Evolutionary conservation across 2,888 invertebrate genomes (phyloP).

Genomic region (Pantelozetes paolii): DNA sequence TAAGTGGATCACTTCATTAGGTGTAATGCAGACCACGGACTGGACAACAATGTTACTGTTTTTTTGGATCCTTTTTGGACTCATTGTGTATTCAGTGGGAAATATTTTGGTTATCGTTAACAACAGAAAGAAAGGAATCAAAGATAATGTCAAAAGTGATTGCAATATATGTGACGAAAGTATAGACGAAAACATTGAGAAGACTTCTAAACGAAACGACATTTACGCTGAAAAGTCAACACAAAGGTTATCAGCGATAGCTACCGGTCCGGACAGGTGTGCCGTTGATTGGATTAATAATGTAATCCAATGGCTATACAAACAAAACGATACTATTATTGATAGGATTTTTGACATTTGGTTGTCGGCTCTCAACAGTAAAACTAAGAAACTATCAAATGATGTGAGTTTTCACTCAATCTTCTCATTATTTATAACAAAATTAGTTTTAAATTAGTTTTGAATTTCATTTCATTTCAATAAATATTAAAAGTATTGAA

Average conservation of each 20-base stretch:
- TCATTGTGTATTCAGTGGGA: slow-evolving; percentile 14
- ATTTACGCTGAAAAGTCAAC: not conserved
- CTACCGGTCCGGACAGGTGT: slow-evolving; percentile 3
- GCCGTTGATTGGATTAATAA: slow-evolving; percentile 27
- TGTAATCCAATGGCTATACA: slow-evolving; percentile 14
- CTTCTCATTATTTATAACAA: no score
- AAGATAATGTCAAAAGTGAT: not conserved
- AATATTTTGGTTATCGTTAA: slow-evolving; percentile 17
- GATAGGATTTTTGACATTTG: slow-evolving; percentile 9
- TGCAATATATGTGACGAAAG: not conserved
- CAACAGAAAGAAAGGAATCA: slow-evolving; percentile 7
- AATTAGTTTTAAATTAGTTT: no score
- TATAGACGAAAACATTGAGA: not conserved
- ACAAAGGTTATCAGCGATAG: not conserved
- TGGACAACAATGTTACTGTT: slow-evolving; percentile 31
- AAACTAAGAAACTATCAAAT: not conserved
- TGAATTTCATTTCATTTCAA: no score
- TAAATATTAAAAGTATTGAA: no score
- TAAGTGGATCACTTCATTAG: not conserved
- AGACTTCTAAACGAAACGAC: not conserved
- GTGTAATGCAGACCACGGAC: slow-evolving; percentile 17
- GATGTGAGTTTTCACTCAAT: slow-evolving; percentile 16
- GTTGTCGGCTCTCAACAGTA: slow-evolving; percentile 19
- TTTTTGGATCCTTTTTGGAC: slow-evolving; percentile 8
- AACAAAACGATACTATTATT: not conserved